Base-by-base conservation (phyloP, 2,113 vertebrate species). In the Origma solitaria region DNA sequence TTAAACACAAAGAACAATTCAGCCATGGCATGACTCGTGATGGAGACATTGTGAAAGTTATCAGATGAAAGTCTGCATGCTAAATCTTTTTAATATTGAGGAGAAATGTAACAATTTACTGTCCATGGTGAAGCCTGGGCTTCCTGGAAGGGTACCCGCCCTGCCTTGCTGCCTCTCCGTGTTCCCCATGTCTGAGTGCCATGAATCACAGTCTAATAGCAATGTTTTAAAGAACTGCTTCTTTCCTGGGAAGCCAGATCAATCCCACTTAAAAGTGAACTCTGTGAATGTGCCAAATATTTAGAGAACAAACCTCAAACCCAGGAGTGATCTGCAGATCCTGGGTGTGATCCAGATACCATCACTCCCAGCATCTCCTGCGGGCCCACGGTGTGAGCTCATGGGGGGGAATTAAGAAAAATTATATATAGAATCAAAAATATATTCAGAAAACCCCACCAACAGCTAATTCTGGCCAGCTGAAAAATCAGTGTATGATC, bases 1-100 rank as follows among this genome's bases (percentile, higher is more conserved):
- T 86, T 60, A 78, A 90, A 84, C 28, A 88, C 72, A 92, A 93
- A 93, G 79, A 80, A 56, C 75, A 81, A 64, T 72, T 87, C 82
- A 93, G 60, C 64, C 79, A 45, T 18, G 45, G 40, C 12, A 44
- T 35, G 35, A 51, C 93, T 92, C 17, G 16, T 88, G 90, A 75
- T 17, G 42, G 62, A 92, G 64, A 75, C 68, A 47, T 31, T 80
- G 16, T 75, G 86, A 40, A 88, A 83, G 68, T 78, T 90, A 88
- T 81, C 90, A 92, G 86, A 93, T 94, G 22, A 45, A 92, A 51
- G 37, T 42, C 75, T 53, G 42, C 68, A 11, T 30, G 71, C 28
- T 78, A n/a, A 82, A 82, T 78, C 25, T 45, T 62, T 75, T 78
- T 61, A 64, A 53, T 83, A 81, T 15, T 71, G 77, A 75, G 57